A percentile compares a stretch with the other conserved stretches of the same genome.
Evolutionary conservation across 1,140 invertebrate species (phyloP).

Genomic region (Mercenaria mercenaria): DNA sequence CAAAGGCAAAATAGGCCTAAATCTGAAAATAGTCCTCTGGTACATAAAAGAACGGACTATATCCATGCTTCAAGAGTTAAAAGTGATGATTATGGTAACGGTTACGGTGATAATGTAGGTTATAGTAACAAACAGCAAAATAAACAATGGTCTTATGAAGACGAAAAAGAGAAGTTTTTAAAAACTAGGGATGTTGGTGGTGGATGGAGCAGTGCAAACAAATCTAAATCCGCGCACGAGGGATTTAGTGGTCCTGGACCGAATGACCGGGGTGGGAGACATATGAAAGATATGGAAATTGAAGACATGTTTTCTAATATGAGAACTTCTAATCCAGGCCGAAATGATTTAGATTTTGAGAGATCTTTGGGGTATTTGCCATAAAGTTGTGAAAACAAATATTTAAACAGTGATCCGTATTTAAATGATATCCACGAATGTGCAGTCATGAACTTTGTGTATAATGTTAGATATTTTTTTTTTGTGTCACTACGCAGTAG

Average conservation of each 20-base stretch:
- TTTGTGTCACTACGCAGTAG: no score
- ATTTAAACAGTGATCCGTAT: no score
- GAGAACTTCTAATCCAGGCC: background rate
- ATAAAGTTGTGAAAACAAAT: background rate
- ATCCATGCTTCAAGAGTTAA: background rate
- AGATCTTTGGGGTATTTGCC: slow-evolving; percentile 56
- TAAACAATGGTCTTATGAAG: slow-evolving; percentile 53
- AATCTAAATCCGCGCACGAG: slow-evolving; percentile 16
- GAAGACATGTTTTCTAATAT: slow-evolving; percentile 61
- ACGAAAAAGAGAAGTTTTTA: slow-evolving; percentile 56
- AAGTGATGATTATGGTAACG: slow-evolving; percentile 46
- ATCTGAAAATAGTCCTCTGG: slow-evolving; percentile 25
- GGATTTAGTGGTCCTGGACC: background rate
- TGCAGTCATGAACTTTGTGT: no score
- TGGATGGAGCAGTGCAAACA: slow-evolving; percentile 19
- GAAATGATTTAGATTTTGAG: slow-evolving; percentile 53
- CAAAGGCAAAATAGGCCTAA: background rate
- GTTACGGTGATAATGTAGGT: background rate
- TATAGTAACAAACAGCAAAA: background rate
- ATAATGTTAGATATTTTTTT: no score
- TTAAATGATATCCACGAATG: no score
- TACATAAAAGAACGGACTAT: background rate
- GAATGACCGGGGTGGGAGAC: background rate
- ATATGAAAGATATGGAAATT: slow-evolving; percentile 54
- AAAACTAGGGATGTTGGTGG: slow-evolving; percentile 3